Evolutionary conservation across 2,888 invertebrate species (phyloP), one percentile per base, ranked within the genome.

Genomic region (Coelinius sp.): DNA sequence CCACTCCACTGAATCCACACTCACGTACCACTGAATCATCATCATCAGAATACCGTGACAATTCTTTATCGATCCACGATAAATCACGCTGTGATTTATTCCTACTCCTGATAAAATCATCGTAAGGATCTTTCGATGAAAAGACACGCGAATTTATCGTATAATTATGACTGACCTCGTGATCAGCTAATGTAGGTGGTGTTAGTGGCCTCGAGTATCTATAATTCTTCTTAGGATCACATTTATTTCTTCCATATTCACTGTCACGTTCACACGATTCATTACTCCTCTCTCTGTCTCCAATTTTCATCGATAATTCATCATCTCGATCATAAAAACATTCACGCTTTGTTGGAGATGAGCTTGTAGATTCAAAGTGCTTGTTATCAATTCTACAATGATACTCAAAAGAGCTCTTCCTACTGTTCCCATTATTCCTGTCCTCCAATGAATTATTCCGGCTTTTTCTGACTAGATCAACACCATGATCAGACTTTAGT

Each of bases 131-230:
- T 44, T 75, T 75, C 0, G 59, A 66, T 10, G 68, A 69, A 22
- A 73, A 25, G 46, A 44, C 20, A 49, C 52, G 17, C 22, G 67
- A 12, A 74, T 68, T 59, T 66, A 69, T 35, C 38, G 17, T 20
- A 41, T 44, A 41, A 56, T 64, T 56, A 68, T 74, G 70, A 6
- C 62, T 71, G 70, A 53, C 64, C 17, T 74, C 74, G 20, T 44
- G 52, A 53, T 72, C 49, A 4, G 67, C 71, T 7, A 71, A 38
- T 17, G 27, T 78, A 17, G 84, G 85, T 0, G 87, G 86, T 22
- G 82, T 83, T 75, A 87, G 68, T 0, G 87, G 82, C 73, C 85
- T 80, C 14, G 81, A 82, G 73, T 86, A 84, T 64, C 85, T 80
- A 75, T 77, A 73, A 14, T 73, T 73, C 44, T 62, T 75, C 71